Conservation (phyloP, 2,888 invertebrate species). For the Lasioglossum zephyrum region DNA sequence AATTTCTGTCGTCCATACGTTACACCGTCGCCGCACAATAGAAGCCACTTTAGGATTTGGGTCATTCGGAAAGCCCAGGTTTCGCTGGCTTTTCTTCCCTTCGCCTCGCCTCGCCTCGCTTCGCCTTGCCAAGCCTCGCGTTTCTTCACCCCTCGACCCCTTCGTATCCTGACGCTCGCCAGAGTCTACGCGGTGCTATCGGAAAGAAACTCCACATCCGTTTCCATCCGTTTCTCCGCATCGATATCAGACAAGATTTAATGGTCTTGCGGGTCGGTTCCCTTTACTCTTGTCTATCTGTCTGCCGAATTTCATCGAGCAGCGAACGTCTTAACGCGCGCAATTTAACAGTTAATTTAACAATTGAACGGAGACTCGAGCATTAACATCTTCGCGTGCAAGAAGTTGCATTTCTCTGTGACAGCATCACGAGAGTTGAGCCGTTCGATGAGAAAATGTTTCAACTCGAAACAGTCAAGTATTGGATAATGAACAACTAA, state of each 20-base stretch:
- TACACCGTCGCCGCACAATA: conserved; percentile 65
- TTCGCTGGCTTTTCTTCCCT: conserved; percentile 6
- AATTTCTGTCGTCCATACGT: conserved; percentile 47
- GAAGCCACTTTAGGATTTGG: conserved; percentile 71
- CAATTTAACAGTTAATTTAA: neutral
- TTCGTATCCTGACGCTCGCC: neutral
- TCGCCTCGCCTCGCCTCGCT: neutral
- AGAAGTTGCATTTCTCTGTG: neutral
- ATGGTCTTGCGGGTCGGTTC: neutral
- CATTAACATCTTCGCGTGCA: neutral
- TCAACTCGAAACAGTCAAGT: too few relatives aligned
- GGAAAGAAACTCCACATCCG: neutral
- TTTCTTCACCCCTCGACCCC: neutral
- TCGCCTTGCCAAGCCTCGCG: neutral
- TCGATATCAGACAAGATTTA: conserved; percentile 6
- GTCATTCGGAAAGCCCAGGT: conserved; percentile 29
- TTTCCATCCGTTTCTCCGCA: neutral
- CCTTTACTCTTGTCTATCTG: neutral
- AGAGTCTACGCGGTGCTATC: neutral
- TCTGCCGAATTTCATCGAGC: neutral
- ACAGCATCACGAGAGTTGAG: neutral
- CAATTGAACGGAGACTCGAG: neutral
- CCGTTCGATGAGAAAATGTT: too few relatives aligned
- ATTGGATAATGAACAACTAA: too few relatives aligned
- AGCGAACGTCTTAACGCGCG: neutral